These are phyloP conservation scores for Tachycineta bicolor DNA, from an alignment of 2,113 vertebrate genomes.

Conservation along the genomic window DNA sequence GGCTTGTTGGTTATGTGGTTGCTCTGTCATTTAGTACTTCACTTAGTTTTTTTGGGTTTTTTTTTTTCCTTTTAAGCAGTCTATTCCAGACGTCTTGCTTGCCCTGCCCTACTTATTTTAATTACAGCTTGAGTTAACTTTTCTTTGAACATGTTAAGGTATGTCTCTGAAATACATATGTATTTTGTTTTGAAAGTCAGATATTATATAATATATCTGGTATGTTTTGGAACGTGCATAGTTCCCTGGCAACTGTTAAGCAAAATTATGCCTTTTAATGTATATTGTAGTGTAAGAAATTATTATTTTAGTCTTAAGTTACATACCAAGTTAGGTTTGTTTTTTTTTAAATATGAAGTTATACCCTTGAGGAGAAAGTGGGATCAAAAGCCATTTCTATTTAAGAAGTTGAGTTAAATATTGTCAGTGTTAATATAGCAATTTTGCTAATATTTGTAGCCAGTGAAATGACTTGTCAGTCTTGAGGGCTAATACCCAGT, in stretches of 20 bases:
- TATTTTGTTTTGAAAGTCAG: slow-evolving; percentile 24
- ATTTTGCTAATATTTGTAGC: slow-evolving; percentile 30
- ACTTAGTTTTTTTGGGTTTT: background rate
- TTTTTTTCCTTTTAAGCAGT: background rate
- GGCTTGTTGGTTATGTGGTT: background rate
- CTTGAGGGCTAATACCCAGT: background rate
- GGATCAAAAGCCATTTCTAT: slow-evolving; percentile 66
- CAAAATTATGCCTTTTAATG: slow-evolving; percentile 56
- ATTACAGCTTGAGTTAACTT: slow-evolving; percentile 62
- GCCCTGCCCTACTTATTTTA: slow-evolving; percentile 55
- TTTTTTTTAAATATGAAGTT: slow-evolving; percentile 48
- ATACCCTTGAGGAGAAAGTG: slow-evolving; percentile 24
- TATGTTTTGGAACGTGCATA: slow-evolving; percentile 59
- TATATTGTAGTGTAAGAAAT: slow-evolving; percentile 68
- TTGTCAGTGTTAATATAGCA: background rate
- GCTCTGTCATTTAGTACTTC: background rate
- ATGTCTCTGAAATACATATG: slow-evolving; percentile 62
- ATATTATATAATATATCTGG: slow-evolving; percentile 56
- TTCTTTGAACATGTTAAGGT: slow-evolving; percentile 73
- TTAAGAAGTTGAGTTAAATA: slow-evolving; percentile 53
- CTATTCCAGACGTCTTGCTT: slow-evolving; percentile 15
- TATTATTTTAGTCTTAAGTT: slow-evolving; percentile 69
- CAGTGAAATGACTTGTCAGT: background rate
- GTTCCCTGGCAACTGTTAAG: slow-evolving; percentile 57
- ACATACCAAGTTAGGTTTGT: background rate